Percentiles rank a stretch among this genome's conserved stretches.
Conservation (phyloP, 2,113 vertebrate species). For the Chaenogobius annularis region DNA sequence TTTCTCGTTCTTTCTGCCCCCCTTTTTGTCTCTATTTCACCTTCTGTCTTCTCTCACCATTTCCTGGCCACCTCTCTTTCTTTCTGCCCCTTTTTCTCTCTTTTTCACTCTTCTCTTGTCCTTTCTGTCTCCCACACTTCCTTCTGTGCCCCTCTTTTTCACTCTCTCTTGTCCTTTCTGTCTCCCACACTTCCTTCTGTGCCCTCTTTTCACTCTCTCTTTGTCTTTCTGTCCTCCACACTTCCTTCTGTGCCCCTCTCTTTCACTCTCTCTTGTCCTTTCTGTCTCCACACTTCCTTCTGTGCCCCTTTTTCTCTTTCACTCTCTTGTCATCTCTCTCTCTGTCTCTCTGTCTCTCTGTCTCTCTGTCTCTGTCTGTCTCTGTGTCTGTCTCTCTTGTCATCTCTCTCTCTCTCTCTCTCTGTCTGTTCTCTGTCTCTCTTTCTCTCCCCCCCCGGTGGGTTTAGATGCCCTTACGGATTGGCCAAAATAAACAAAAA, state of each 20-base stretch:
- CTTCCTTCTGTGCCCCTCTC: too few relatives aligned
- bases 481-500: slow-evolving; percentile 70
- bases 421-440: background rate
- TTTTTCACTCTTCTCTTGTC: background rate
- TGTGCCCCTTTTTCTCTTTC: too few relatives aligned
- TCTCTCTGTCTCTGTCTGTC: too few relatives aligned
- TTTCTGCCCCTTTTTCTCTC: background rate
- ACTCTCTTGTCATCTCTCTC: too few relatives aligned
- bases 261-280: too few relatives aligned
- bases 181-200: too few relatives aligned
- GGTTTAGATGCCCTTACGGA: slow-evolving; percentile 73
- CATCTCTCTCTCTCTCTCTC: background rate
- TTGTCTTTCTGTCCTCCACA: too few relatives aligned
- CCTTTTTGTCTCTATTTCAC: background rate
- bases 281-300: too few relatives aligned
- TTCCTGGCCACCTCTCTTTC: background rate
- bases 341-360: too few relatives aligned
- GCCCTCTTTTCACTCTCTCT: too few relatives aligned
- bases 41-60: too few relatives aligned
- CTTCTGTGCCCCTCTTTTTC: too few relatives aligned
- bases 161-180: background rate
- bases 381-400: background rate
- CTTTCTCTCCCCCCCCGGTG: slow-evolving; percentile 40
- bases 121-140: background rate
- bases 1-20: background rate